Evolutionary conservation across 2,797 vertebrate species (phyloP), one percentile per base, ranked within the genome.

Genomic region (Anguilla obscura): DNA sequence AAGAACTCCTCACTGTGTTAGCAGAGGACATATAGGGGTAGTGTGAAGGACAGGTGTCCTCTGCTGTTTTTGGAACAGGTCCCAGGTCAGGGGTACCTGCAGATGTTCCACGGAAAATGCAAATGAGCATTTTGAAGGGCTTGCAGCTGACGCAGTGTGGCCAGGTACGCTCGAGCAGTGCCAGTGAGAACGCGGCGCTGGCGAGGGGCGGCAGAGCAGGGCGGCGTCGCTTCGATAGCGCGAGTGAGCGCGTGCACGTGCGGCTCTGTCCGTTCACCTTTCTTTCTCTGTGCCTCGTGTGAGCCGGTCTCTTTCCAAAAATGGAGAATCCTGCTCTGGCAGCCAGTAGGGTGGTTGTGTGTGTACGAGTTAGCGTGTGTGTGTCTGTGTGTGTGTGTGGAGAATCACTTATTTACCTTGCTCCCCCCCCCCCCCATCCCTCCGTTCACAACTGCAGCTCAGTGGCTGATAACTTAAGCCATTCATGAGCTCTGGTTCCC

Each of bases 401-500:
- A 93, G 92, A 92, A 90, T 88, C 90, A 87, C 93, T 93, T 76
- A 90, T 92, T 92, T 89, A 89, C 86, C 86, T 86, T 86, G 71
- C 69, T 54, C 71, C 63, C 69, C 12, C 12, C 30, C 71, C 86
- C 86, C 27, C 21, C 30, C 63, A 10, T 40, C 79, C 74, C 86
- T 9, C 76, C 79, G 71, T 52, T 60, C 86, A 83, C 87, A 85
- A 85, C 82, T 66, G 83, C 82, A 71, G 89, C 89, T 94, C 88
- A 94, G 93, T 94, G 93, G 93, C 91, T 92, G 92, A 93, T 90
- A 84, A 90, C 91, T 92, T 94, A 90, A 90, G 91, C 92, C 92
- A 94, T 94, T 94, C 91, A 92, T 85, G 93, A 95, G 92, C 89
- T 83, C 89, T 85, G 86, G 94, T 95, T 95, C 88, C 92, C 94